Percentiles rank a stretch among this genome's conserved stretches.
Evolutionary conservation across 1,140 invertebrate species (phyloP).

Genomic region (Drosophila hydei): DNA sequence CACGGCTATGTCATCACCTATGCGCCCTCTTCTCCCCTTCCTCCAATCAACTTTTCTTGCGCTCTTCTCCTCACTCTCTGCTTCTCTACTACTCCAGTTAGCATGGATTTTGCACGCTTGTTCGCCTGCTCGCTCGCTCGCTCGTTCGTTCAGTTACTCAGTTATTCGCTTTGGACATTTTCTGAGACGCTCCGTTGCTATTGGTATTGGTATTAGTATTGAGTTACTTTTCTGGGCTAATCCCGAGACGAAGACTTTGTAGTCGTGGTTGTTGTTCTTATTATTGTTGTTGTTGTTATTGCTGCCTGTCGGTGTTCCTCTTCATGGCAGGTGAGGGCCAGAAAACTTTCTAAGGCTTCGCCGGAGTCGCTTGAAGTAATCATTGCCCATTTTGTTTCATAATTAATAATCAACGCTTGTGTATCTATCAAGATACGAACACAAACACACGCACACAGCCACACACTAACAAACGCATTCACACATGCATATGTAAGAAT

Average conservation of each 20-base stretch:
- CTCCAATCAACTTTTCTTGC: background rate
- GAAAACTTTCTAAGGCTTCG: slow-evolving; percentile 66
- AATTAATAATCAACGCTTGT: slow-evolving; percentile 78
- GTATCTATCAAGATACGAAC: slow-evolving; percentile 50
- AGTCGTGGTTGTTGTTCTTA: background rate
- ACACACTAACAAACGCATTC: background rate
- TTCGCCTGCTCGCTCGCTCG: slow-evolving; percentile 19
- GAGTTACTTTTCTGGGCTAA: slow-evolving; percentile 56
- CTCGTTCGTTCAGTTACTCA: slow-evolving; percentile 21
- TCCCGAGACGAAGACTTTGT: slow-evolving; percentile 40
- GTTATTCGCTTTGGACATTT: slow-evolving; percentile 25
- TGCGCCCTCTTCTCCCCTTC: slow-evolving; percentile 17
- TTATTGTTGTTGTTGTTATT: slow-evolving; percentile 1
- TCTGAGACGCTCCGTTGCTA: slow-evolving; percentile 30
- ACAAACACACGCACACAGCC: background rate
- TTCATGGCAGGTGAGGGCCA: slow-evolving; percentile 25
- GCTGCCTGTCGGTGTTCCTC: slow-evolving; percentile 2
- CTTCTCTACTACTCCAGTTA: slow-evolving; percentile 31
- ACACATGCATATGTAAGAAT: background rate
- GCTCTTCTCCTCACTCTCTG: slow-evolving; percentile 2
- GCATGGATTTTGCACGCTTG: slow-evolving; percentile 71
- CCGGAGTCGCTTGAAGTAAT: slow-evolving; percentile 57
- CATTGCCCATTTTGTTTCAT: slow-evolving; percentile 64
- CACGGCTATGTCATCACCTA: slow-evolving; percentile 51
- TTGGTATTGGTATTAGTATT: slow-evolving; percentile 53